Evolutionary conservation across 1,140 invertebrate species (phyloP).

Genomic region (Lasioglossum albipes): DNA sequence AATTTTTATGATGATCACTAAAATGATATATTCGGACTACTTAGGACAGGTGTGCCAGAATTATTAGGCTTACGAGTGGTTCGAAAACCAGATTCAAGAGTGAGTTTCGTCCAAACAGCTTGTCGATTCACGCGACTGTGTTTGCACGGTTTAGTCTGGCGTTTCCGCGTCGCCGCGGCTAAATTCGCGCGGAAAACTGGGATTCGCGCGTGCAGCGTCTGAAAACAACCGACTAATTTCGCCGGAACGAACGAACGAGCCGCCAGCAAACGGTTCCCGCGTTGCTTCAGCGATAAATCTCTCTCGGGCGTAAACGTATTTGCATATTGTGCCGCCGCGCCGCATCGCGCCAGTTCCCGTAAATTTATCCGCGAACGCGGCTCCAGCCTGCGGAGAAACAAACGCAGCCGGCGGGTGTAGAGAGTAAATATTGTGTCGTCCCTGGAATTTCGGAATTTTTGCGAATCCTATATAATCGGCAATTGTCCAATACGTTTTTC

Average conservation of each 20-base stretch:
- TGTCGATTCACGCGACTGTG: too few species aligned
- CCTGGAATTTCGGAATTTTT: too few species aligned
- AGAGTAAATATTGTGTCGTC: neutral
- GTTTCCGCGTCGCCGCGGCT: neutral
- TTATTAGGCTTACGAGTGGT: too few species aligned
- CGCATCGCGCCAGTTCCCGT: neutral
- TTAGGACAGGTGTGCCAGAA: too few species aligned
- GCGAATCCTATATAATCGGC: too few species aligned
- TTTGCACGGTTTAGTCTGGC: too few species aligned
- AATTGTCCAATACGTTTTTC: too few species aligned
- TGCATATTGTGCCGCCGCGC: neutral
- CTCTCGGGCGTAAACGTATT: slow-evolving; percentile 17
- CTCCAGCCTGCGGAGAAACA: neutral
- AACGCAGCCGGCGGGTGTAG: neutral
- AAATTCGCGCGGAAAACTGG: neutral
- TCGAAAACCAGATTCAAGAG: too few species aligned
- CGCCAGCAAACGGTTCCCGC: neutral
- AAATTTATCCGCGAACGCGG: slow-evolving; percentile 28
- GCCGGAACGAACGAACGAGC: neutral
- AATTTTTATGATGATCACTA: too few species aligned
- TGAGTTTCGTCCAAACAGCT: too few species aligned
- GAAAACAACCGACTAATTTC: slow-evolving; percentile 10
- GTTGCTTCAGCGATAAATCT: slow-evolving; percentile 26
- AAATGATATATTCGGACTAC: too few species aligned
- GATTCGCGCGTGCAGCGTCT: neutral